Percentiles rank a stretch among this genome's conserved stretches.
phyloP scores from a whole-genome alignment of 2,797 vertebrate genomes.

The Onychomys arenicola region DNA sequence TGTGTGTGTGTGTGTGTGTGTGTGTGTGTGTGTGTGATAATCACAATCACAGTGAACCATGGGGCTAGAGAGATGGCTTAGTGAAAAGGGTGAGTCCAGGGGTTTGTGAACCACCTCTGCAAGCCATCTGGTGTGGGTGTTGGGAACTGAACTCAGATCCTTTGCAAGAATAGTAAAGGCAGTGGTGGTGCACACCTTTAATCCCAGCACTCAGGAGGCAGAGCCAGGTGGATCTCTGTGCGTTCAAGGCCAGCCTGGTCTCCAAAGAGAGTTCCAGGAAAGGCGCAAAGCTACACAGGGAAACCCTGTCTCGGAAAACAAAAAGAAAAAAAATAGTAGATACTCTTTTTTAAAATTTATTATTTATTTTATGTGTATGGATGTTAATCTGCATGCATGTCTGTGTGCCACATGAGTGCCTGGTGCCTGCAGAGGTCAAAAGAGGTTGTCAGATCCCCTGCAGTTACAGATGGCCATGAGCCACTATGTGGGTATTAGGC shows the following conservation, averaged over 20 bases:
- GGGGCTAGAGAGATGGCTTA: neutral
- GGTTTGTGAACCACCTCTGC: too few relatives aligned
- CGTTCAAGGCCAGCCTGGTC: too few relatives aligned
- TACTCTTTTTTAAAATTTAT: neutral
- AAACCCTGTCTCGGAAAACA: too few relatives aligned
- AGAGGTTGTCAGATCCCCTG: neutral
- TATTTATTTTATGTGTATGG: neutral
- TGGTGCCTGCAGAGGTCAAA: neutral
- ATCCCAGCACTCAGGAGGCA: too few relatives aligned
- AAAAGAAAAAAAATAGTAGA: too few relatives aligned
- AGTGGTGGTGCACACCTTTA: too few relatives aligned
- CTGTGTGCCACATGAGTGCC: neutral
- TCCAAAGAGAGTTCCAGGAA: too few relatives aligned
- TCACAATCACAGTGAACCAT: neutral
- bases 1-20: too few relatives aligned
- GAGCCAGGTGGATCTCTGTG: too few relatives aligned
- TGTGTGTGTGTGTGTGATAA: neutral
- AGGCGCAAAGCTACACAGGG: too few relatives aligned
- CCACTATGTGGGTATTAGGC: neutral
- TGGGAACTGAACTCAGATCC: neutral
- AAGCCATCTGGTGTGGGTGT: neutral
- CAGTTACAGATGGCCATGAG: neutral
- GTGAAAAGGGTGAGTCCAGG: neutral
- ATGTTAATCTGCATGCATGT: neutral
- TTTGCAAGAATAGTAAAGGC: neutral